phyloP scores from a whole-genome alignment of 2,113 vertebrate species.

The Capreolus pygargus region DNA sequence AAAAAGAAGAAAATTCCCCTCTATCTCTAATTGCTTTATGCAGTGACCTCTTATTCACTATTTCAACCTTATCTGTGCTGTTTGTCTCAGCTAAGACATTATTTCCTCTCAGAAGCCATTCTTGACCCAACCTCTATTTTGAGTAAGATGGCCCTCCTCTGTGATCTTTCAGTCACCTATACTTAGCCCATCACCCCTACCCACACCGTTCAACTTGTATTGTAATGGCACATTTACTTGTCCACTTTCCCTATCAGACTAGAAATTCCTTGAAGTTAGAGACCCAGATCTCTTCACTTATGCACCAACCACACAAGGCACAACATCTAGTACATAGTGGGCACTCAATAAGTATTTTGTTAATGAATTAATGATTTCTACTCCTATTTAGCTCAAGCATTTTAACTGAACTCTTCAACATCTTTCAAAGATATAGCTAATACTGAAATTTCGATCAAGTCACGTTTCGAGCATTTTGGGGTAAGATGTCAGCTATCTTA shows the following conservation, averaged over 20 bases:
- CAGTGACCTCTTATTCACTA: not conserved
- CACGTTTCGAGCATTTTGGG: not conserved
- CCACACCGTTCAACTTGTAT: not conserved
- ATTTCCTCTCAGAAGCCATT: not conserved
- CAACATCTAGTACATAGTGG: not conserved
- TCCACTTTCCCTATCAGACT: not conserved
- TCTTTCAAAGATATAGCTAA: not conserved
- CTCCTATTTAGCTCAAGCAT: not conserved
- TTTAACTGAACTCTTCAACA: not conserved
- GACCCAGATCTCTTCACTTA: not conserved
- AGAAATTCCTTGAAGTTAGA: not conserved
- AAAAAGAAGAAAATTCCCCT: not conserved
- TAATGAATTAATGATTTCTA: not conserved
- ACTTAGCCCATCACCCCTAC: not conserved
- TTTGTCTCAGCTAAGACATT: not conserved
- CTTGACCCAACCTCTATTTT: not conserved
- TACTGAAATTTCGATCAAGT: not conserved
- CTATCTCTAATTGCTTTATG: not conserved
- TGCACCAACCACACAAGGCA: not conserved
- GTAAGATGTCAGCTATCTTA: not conserved
- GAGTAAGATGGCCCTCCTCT: not conserved
- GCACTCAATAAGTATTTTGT: not conserved
- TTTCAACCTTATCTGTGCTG: not conserved
- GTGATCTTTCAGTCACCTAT: not conserved
- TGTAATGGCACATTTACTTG: not conserved